Base-by-base conservation (phyloP, 2,113 vertebrate species). In the Prunella himalayana region DNA sequence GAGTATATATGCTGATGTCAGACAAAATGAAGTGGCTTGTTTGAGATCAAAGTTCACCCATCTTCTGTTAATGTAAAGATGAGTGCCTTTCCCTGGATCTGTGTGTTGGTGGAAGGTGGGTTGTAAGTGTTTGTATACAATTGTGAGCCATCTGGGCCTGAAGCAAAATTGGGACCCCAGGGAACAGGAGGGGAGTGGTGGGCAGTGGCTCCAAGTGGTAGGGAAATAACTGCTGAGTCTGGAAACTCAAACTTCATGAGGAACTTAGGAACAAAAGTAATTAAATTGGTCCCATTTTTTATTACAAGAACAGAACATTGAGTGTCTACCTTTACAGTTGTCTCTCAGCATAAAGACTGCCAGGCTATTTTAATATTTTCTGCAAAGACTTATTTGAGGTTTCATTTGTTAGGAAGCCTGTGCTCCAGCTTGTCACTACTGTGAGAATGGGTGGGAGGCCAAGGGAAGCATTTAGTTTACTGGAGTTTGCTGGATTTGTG, bases 401-500 rank as follows among this genome's bases (percentile, higher is more conserved):
- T 51, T 70, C 11, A 23, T 92, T 86, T 93, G 64, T 59, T 68
- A 88, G 73, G 64, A 54, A 90, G 77, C 66, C 56, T 64, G 21
- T 75, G 45, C n/a, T 73, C 13, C 70, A 90, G 33, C 91, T 75
- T 59, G 33, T 77, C 35, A 4, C 41, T 92, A 1, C 50, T 31
- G 20, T 63, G 66, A 59, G 51, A 65, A 41, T 17, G 51, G 35
- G 42, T 45, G 47, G 51, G 31, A 69, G 84, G 60, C 13, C 33
- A 60, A 33, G 69, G 73, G 72, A 85, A 91, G 54, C 65, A 77
- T 94, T 86, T 61, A 78, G 31, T 92, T 88, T 84, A 82, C 76
- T 86, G 80, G 69, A 83, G 92, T 95, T 95, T 94, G 77, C 87
- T 97, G 78, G 90, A 88, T 91, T 95, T 95, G 90, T 86, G 87